Conservation (phyloP, 1,140 invertebrate species). For the Aphidius gifuensis region DNA sequence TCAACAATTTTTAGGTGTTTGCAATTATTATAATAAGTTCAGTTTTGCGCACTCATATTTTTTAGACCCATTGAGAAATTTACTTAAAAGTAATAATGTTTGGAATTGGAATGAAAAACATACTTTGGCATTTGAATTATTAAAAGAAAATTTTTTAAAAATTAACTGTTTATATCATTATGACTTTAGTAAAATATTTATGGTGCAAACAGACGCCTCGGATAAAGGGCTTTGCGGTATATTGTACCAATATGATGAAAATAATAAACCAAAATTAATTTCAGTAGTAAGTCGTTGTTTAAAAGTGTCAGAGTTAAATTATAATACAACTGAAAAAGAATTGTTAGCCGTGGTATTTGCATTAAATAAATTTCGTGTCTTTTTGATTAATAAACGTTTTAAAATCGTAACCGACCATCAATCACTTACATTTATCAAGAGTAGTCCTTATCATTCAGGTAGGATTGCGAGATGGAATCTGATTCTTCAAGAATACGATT, state of each 20-base stretch:
- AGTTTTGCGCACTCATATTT: not conserved
- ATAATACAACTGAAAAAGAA: conserved; percentile 24
- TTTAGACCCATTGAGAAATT: conserved; percentile 12
- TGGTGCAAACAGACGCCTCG: conserved; percentile 6
- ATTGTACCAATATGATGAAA: not conserved
- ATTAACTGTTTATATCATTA: conserved; percentile 4
- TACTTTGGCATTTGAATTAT: not conserved
- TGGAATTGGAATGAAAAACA: conserved; percentile 9
- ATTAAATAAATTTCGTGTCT: conserved; percentile 19
- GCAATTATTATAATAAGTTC: conserved; percentile 13
- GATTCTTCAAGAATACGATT: conserved; percentile 18
- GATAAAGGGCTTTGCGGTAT: conserved; percentile 1
- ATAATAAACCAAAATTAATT: not conserved
- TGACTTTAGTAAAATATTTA: not conserved
- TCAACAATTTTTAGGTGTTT: conserved; percentile 8
- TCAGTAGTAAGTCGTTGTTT: conserved; percentile 11
- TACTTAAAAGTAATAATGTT: not conserved
- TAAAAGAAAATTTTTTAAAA: conserved; percentile 11
- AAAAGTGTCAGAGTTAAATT: conserved; percentile 9
- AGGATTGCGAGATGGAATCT: conserved; percentile 15
- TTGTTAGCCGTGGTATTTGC: conserved; percentile 22
- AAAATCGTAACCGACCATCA: conserved; percentile 20
- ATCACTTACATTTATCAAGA: conserved; percentile 18
- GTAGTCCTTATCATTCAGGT: conserved; percentile 7
- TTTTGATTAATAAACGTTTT: conserved; percentile 15